phyloP scores from a whole-genome alignment of 1,140 invertebrate genomes.

The Micrasema longulum region DNA sequence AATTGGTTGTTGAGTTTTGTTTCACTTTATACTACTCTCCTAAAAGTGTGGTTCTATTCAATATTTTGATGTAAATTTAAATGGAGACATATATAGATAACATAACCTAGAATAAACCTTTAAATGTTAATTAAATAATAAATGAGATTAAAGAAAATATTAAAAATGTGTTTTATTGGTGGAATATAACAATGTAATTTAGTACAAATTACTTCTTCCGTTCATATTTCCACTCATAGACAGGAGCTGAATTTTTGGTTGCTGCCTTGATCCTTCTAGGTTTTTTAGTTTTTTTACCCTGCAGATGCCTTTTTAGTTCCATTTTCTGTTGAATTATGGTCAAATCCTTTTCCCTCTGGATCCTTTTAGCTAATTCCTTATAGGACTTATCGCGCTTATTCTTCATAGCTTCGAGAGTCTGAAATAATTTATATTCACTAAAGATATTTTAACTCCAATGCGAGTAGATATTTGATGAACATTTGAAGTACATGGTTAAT shows the following conservation, averaged over 20 bases:
- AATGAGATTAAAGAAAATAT: constrained; percentile 6
- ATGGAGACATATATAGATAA: too few relatives aligned
- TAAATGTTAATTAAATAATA: not conserved
- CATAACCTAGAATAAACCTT: too few relatives aligned
- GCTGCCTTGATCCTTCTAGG: constrained; percentile 76
- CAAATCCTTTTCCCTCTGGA: constrained; percentile 86
- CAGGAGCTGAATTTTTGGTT: constrained; percentile 78
- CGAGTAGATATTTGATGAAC: too few relatives aligned
- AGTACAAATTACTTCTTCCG: constrained; percentile 76
- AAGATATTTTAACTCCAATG: too few relatives aligned
- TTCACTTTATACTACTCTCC: too few relatives aligned
- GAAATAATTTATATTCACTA: too few relatives aligned
- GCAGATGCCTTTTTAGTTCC: constrained; percentile 79
- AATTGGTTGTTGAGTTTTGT: too few relatives aligned
- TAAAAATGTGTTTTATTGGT: constrained; percentile 5
- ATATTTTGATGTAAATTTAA: too few relatives aligned
- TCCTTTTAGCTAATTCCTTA: constrained; percentile 83
- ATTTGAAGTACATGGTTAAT: too few relatives aligned
- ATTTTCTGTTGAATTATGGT: constrained; percentile 86
- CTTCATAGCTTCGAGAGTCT: constrained; percentile 67
- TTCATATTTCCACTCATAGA: constrained; percentile 89
- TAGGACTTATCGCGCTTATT: constrained; percentile 77
- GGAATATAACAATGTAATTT: too few relatives aligned
- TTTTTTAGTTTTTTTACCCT: constrained; percentile 73
- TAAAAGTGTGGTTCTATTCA: too few relatives aligned